Evolutionary conservation across 2,888 invertebrate species (phyloP), one percentile per base, ranked within the genome.

Genomic region (Lycia hirtaria): DNA sequence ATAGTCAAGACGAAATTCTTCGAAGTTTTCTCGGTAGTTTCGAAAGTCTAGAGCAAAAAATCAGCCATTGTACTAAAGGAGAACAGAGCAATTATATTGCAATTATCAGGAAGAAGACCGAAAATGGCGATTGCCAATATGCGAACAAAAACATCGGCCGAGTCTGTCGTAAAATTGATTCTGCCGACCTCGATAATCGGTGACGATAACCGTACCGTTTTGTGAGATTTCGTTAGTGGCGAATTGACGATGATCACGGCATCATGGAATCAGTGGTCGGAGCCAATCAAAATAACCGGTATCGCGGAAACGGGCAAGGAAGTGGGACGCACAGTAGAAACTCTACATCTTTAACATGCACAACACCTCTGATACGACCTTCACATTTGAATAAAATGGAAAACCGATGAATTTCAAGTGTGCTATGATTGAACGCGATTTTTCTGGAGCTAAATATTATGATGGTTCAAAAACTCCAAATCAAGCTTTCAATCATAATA

Each of bases 251-350:
- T 30, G 14, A 80, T 80, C 78, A 78, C 75, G 76, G 62, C 60
- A 79, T 79, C 76, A 76, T 73, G 73, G 54, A 38, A 51, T 59
- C 15, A 30, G 14, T 28, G 30, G 47, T 28, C 55, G 54, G 47
- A 40, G 68, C 69, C 70, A 76, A 81, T 83, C 80, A 76, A 76
- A 80, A 75, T 74, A 85, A 87, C 85, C 83, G 83, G 84, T 83
- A 76, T 69, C 71, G 63, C 74, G 75, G 76, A 82, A 81, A 80
- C 75, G 68, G 69, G 66, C 58, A 67, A 72, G 79, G 80, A 87
- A 87, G 86, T 87, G 71, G 87, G 78, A 73, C 88, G 81, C 64
- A 67, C 67, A 71, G 81, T 85, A 87, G 85, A 88, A 87, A 88
- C 81, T 86, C 78, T 69, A 75, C 75, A 76, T n/a, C 73, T 72